Conservation (phyloP, 2,113 vertebrate species). For the Chlorodrepanis virens region DNA sequence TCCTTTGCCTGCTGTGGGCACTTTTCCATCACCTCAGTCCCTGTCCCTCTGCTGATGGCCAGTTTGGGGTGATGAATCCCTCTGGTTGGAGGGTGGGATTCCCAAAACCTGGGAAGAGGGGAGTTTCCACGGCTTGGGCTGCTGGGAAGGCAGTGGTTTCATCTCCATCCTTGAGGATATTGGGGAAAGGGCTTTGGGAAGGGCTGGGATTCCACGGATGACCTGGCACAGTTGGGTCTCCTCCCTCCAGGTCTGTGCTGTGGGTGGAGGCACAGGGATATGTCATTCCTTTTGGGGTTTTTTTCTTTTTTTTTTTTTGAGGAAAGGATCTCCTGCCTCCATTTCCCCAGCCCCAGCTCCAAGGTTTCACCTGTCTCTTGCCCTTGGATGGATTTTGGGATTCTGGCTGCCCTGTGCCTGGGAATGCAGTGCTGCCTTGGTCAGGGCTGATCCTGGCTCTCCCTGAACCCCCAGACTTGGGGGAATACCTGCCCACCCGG, state of each 20-base stretch:
- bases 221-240: fast-evolving
- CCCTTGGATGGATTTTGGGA: neutral
- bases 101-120: neutral
- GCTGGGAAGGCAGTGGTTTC: neutral
- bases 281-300: neutral
- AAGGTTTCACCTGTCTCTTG: neutral
- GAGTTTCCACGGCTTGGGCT: neutral
- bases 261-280: neutral
- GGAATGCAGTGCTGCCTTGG: neutral
- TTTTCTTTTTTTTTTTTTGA: neutral
- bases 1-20: neutral
- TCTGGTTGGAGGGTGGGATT: fast-evolving
- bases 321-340: neutral
- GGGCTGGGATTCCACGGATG: neutral
- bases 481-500: fast-evolving
- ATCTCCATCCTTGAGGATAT: fast-evolving
- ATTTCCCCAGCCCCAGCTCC: neutral
- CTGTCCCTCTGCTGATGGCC: neutral
- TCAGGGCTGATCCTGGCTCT: neutral
- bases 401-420: neutral
- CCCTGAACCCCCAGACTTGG: neutral
- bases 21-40: neutral
- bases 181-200: neutral
- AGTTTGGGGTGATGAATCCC: neutral
- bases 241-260: fast-evolving